Evolutionary conservation across 2,113 vertebrate genomes (phyloP), one percentile per base, ranked within the genome.

Genomic region (Cephalophus harveyi): DNA sequence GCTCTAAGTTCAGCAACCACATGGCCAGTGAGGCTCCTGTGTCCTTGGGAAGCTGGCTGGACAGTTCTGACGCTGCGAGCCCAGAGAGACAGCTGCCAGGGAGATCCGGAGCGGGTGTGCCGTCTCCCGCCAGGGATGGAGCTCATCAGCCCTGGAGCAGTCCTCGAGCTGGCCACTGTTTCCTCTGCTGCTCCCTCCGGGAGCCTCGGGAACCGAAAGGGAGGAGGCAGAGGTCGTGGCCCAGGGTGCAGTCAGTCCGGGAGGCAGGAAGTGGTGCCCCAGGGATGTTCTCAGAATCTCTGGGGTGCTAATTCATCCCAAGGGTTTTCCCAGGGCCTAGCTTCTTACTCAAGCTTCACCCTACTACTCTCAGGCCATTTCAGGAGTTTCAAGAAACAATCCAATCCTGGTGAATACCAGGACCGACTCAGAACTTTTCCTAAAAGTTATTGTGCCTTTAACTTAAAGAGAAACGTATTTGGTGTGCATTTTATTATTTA

Each of bases 211-310:
- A 50, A 27, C 21, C 43, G 59, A 25, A 43, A 64, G 8, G 43
- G 33, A 88, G 62, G n/a, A 17, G 19, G 12, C 27, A 19, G 40
- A 1, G 23, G 3, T 6, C 16, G 0, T 21, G 28, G 2, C 36
- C 10, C 50, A 1, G 46, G 46, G 17, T 10, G 1, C 28, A 15
- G 8, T 50, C n/a, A n/a, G 57, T 30, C 60, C 21, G 8, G 2
- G 21, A 76, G 43, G 30, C 54, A 71, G n/a, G 14, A 84, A 30
- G 74, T 17, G 11, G 36, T 10, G 9, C 17, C 27, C 4, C 36
- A 3, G 28, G 19, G 28, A 4, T 6, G 30, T n/a, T 54, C 57
- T 89, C 25, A 1, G 71, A 27, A 27, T 50, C 55, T 84, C 40
- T 1, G 3, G 0, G 13, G 13, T 74, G 30, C 8, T 78, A 28